Conservation (phyloP, 2,888 invertebrate species). For the Dugesia japonica region DNA sequence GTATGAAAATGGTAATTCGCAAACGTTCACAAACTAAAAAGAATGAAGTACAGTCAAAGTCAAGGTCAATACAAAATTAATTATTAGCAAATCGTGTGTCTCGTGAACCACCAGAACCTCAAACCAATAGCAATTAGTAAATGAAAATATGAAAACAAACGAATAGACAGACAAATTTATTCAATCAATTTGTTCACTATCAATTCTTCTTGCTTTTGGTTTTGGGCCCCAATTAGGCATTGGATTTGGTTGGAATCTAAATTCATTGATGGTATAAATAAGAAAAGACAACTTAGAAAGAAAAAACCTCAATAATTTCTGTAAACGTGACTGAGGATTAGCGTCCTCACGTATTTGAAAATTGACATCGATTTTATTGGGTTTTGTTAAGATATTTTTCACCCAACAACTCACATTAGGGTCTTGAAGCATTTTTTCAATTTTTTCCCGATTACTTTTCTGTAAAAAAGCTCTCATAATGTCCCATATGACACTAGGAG, state of each 20-base stretch:
- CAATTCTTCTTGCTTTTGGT: conserved; percentile 52
- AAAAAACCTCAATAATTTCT: background rate
- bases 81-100: too few relatives aligned
- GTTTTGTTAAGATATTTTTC: background rate
- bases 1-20: too few relatives aligned
- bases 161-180: too few relatives aligned
- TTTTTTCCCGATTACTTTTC: conserved; percentile 40
- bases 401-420: conserved; percentile 32
- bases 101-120: too few relatives aligned
- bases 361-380: background rate
- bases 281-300: too few relatives aligned
- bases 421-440: conserved; percentile 39
- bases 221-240: conserved; percentile 78
- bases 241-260: conserved; percentile 65
- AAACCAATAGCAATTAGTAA: too few relatives aligned
- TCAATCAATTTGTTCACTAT: background rate
- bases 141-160: too few relatives aligned
- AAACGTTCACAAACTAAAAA: too few relatives aligned
- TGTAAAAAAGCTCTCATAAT: conserved; percentile 64
- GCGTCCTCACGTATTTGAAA: background rate
- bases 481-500: conserved; percentile 68
- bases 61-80: too few relatives aligned
- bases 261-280: too few relatives aligned
- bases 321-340: background rate
- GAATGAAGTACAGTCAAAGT: too few relatives aligned